Base-by-base conservation (phyloP, 2,888 invertebrate species). In the Cheilosia variabilis region DNA sequence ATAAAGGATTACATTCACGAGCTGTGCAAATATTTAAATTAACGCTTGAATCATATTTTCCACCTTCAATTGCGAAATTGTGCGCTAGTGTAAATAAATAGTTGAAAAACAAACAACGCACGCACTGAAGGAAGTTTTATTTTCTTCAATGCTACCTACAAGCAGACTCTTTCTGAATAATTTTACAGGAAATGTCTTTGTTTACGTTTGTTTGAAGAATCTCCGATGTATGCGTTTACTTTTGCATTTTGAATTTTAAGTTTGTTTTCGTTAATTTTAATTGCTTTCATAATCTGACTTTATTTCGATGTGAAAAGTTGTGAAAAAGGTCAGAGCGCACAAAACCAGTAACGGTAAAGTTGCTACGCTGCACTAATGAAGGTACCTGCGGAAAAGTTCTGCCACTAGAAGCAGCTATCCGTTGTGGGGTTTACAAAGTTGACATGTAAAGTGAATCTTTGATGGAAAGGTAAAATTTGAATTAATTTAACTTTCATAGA, bases 201-300 rank as follows among this genome's bases (percentile, higher is more conserved):
- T 53, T 58, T 41, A 13, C 9, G 15, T 53, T 72, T 45, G 41
- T 66, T 60, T 53, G 27, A 60, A 73, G 73, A 65, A 60, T 10
- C 37, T 31, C 41, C 41, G 31, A 47, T 45, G 58, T 53, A 52
- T 65, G 37, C 10, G 37, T 52, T 72, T 71, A 13, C 31, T 53
- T 80, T 80, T 72, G 37, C 45, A 53, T 55, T 80, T 62, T 58
- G 9, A 63, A 43, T 47, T 53, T 37, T 15, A 68, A 75, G 37
- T 80, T 80, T 53, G 45, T 41, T 69, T 58, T 68, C 50, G 45
- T 75, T 69, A 57, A 65, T 71, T 76, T 81, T 76, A 76, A 81
- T 81, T 81, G 76, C 81, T 71, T 81, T 58, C 57, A 71, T 76
- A 76, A 69, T 71, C 45, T 65, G 52, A 19, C 27, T 47, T 69